Evolutionary conservation across 2,113 vertebrate genomes (phyloP), one percentile per base, ranked within the genome.

Genomic region (Chascanopsetta lugubris): DNA sequence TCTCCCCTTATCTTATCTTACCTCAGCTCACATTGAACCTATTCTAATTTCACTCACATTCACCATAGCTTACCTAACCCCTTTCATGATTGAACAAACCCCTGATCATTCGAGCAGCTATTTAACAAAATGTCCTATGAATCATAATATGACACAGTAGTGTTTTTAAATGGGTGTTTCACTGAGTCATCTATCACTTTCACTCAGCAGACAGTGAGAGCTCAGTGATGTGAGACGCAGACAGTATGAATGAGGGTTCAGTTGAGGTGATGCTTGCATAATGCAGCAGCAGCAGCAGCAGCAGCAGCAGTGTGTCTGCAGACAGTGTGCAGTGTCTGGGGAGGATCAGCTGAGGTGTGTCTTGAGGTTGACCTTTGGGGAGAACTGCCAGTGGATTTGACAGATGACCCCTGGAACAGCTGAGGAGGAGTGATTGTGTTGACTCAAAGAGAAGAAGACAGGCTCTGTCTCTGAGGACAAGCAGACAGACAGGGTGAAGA

Each of bases 351-450:
- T 40, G 22, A 27, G 40, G 40, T 10, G 4, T 11, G 34, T 38
- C 32, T 34, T 9, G 40, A 63, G 11, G 43, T 20, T 22, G 25
- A 45, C 30, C 49, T 48, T 53, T 29, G 7, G 17, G 51, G 9
- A 36, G 29, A 4, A 40, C 18, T 60, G 26, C 3, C 17, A 27
- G 17, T 22, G 20, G 42, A 50, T 49, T 40, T 49, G 7, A 34
- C 47, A 40, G 29, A 42, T 12, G 24, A 29, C 55, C 42, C 46
- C 6, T n/a, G 29, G 53, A 75, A 6, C 22, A 51, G 34, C 13
- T 1, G 7, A 34, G 18, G n/a, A 50, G 20, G 25, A 11, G 46
- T 15, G n/a, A 10, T 24, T 50, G 5, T 51, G 15, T 51, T 26
- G 5, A 17, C 24, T 26, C 10, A 7, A 57, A 50, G 29, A 27